phyloP scores from a whole-genome alignment of 2,113 vertebrate genomes.

The Nibea albiflora region DNA sequence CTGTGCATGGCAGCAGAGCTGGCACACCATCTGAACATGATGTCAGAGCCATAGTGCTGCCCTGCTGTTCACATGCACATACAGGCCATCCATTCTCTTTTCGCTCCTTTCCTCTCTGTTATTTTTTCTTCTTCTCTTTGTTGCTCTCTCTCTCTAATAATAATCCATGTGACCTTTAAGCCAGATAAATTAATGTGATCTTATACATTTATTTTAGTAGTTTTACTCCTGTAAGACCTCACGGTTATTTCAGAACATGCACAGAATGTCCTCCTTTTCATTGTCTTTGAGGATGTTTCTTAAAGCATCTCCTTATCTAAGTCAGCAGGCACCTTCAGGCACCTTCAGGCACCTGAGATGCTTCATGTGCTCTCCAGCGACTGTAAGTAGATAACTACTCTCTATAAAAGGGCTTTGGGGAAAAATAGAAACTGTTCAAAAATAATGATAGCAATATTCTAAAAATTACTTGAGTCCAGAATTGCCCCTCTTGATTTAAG shows the following conservation, averaged over 20 bases:
- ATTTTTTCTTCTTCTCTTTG: not conserved
- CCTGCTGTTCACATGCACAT: slow-evolving; percentile 57
- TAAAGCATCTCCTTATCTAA: slow-evolving; percentile 51
- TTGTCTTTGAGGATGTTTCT: slow-evolving; percentile 39
- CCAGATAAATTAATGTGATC: not conserved
- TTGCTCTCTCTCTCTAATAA: not conserved
- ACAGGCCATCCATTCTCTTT: slow-evolving; percentile 1
- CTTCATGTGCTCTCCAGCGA: slow-evolving; percentile 35
- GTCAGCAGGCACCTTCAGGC: slow-evolving; percentile 38
- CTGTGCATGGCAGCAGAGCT: slow-evolving; percentile 49
- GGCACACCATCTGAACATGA: slow-evolving; percentile 46
- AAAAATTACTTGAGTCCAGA: slow-evolving; percentile 60
- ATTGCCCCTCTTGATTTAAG: slow-evolving; percentile 69
- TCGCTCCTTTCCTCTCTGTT: not conserved
- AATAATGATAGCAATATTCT: slow-evolving; percentile 67
- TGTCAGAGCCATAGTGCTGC: slow-evolving; percentile 33
- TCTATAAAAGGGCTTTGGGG: slow-evolving; percentile 41
- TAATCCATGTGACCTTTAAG: not conserved
- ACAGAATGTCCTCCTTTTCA: not conserved
- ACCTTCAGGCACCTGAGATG: slow-evolving; percentile 41
- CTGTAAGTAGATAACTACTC: slow-evolving; percentile 45
- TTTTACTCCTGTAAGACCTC: not conserved
- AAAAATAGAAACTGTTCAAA: slow-evolving; percentile 54
- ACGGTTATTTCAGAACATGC: not conserved
- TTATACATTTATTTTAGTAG: too few species aligned